phyloP scores from a whole-genome alignment of 2,113 vertebrate species.

The Patagioenas fasciata region DNA sequence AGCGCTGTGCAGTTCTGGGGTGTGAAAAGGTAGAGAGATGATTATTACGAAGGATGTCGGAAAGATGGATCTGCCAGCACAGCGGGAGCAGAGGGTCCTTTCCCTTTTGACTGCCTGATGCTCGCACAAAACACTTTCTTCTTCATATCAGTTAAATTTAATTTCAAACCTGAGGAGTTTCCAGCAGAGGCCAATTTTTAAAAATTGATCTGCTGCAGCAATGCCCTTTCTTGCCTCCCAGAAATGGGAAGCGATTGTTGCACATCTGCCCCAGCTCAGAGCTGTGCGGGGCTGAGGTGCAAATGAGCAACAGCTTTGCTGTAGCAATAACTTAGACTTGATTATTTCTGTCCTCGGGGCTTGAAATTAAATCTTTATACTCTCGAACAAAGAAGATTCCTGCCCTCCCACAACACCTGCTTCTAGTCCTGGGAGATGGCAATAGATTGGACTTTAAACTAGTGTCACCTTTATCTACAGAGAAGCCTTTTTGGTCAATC shows the following conservation, averaged over 20 bases:
- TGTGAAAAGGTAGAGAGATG: not conserved
- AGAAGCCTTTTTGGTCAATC: not conserved
- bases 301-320: not conserved
- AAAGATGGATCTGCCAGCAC: not conserved
- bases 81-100: not conserved
- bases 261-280: not conserved
- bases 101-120: not conserved
- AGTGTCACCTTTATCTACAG: not conserved
- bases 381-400: not conserved
- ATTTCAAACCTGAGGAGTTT: conserved; percentile 23
- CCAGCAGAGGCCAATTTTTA: conserved; percentile 6
- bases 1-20: not conserved
- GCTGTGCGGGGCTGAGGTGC: not conserved
- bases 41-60: not conserved
- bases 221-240: not conserved
- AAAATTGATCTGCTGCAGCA: not conserved
- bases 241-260: not conserved
- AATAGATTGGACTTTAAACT: not conserved
- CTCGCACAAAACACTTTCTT: not conserved
- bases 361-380: not conserved
- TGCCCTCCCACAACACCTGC: not conserved
- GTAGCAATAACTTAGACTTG: not conserved
- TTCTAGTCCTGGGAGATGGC: not conserved
- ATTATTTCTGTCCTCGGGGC: not conserved
- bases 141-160: not conserved